phyloP scores from a whole-genome alignment of 64 coral and sea anemone species.

The Platygyra sinensis region DNA sequence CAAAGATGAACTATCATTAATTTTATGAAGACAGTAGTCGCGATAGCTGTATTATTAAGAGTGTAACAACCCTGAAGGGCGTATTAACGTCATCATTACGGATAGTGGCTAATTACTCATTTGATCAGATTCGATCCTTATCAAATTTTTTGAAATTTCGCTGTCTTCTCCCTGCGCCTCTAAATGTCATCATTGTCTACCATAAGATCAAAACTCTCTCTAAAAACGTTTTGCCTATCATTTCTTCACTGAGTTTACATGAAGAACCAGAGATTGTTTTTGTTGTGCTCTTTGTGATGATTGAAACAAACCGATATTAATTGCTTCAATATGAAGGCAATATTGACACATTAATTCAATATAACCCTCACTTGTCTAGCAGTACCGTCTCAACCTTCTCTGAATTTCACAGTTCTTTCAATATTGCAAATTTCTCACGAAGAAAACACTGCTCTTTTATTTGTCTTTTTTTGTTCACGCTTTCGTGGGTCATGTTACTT shows the following conservation, averaged over 20 bases:
- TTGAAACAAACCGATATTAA: no score
- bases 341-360: not conserved
- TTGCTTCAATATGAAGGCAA: not conserved
- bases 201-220: no score
- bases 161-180: no score
- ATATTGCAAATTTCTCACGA: not conserved
- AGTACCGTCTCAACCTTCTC: not conserved
- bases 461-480: not conserved
- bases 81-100: not conserved
- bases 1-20: not conserved
- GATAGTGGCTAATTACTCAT: not conserved
- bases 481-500: no score
- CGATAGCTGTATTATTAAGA: not conserved
- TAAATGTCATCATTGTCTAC: no score
- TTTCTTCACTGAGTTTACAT: no score
- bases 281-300: no score
- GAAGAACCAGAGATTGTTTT: no score
- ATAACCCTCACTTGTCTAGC: not conserved
- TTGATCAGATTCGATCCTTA: not conserved
- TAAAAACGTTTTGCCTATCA: no score
- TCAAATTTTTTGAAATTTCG: no score
- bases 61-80: no score
- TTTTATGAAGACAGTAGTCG: not conserved
- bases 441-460: not conserved
- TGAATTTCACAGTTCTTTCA: not conserved